Conservation (phyloP, 2,888 invertebrate species). For the Pyralis farinalis region DNA sequence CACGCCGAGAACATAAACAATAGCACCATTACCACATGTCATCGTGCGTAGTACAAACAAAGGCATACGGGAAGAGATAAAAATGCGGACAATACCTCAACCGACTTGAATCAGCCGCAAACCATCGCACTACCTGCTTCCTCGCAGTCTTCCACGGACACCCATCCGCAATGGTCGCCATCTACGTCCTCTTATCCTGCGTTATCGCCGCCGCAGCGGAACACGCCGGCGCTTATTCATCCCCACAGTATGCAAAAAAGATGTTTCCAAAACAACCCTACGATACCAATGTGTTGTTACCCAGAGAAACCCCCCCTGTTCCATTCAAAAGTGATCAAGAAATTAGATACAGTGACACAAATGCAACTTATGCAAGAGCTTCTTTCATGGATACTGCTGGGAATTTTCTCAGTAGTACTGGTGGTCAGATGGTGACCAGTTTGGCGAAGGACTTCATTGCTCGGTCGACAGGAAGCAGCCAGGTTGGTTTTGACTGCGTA, state of each 20-base stretch:
- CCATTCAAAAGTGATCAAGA: conserved; percentile 49
- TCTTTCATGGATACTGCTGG: conserved; percentile 64
- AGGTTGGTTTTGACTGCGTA: conserved; percentile 82
- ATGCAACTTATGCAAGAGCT: conserved; percentile 51
- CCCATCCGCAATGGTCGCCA: conserved; percentile 49
- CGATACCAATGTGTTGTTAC: conserved; percentile 54
- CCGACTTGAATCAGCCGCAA: conserved; percentile 26
- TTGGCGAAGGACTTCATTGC: conserved; percentile 85
- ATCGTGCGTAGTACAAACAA: conserved; percentile 78
- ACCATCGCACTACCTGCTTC: conserved; percentile 54
- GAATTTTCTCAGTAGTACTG: conserved; percentile 62
- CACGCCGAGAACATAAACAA: conserved; percentile 60
- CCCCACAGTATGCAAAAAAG: conserved; percentile 76
- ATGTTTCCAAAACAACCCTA: conserved; percentile 56
- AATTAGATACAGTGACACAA: conserved; percentile 44
- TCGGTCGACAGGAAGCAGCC: conserved; percentile 85
- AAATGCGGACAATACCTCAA: conserved; percentile 46
- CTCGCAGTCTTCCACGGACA: conserved; percentile 22
- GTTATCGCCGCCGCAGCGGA: conserved; percentile 39
- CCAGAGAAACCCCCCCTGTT: conserved; percentile 48
- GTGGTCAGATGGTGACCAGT: conserved; percentile 78
- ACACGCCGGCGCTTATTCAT: conserved; percentile 75
- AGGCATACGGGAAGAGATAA: conserved; percentile 71
- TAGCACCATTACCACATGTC: conserved; percentile 71
- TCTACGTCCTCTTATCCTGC: conserved; percentile 38